These are phyloP conservation scores for Eutrigla gurnardus DNA, from an alignment of 2,797 vertebrate species.

Conservation along the genomic window DNA sequence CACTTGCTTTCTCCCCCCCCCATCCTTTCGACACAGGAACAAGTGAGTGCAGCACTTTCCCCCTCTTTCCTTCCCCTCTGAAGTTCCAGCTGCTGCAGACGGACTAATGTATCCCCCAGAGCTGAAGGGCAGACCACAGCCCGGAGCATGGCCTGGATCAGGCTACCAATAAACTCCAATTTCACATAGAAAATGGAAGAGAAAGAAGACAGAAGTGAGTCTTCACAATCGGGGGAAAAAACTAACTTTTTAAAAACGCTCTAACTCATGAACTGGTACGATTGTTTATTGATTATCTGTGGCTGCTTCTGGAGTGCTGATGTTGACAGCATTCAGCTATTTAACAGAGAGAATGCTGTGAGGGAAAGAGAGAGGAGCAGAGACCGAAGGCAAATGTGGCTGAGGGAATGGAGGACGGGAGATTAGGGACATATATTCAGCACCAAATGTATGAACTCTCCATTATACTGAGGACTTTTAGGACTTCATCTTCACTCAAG, in stretches of 20 bases:
- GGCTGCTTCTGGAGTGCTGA: slow-evolving; percentile 25
- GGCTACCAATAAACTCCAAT: slow-evolving; percentile 72
- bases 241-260: slow-evolving; percentile 30
- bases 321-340: slow-evolving; percentile 22
- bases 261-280: slow-evolving; percentile 47
- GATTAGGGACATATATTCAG: slow-evolving; percentile 13
- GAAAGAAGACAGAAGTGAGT: slow-evolving; percentile 30
- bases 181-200: slow-evolving; percentile 53
- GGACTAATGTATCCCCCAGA: slow-evolving; percentile 85
- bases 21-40: slow-evolving; percentile 48
- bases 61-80: slow-evolving; percentile 56
- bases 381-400: not conserved
- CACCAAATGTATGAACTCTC: not conserved
- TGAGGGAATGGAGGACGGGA: slow-evolving; percentile 3
- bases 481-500: not conserved
- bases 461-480: not conserved
- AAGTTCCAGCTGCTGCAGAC: slow-evolving; percentile 78
- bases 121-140: slow-evolving; percentile 71
- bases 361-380: not conserved
- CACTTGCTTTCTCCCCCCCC: slow-evolving; percentile 32
- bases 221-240: slow-evolving; percentile 31
- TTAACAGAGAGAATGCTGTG: not conserved
- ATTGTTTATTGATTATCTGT: slow-evolving; percentile 56
- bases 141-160: slow-evolving; percentile 53
- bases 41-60: slow-evolving; percentile 61